Base-by-base conservation (phyloP, 92 coral and sea anemone species). In the Nematostella vectensis region DNA sequence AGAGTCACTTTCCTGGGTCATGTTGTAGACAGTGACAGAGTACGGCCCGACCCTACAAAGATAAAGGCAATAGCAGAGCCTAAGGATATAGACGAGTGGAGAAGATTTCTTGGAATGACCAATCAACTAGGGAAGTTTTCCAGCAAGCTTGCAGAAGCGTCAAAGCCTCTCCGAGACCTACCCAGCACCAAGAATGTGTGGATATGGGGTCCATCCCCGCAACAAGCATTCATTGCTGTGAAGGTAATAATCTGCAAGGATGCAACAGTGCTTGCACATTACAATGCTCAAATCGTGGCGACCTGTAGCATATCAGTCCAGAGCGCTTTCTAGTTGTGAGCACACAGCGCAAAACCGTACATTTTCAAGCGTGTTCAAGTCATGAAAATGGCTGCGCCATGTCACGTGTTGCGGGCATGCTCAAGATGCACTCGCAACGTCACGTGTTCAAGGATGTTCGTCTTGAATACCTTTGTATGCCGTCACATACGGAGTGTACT, bases 271-370 rank as follows among this genome's bases (percentile, higher is more conserved):
- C 40, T 33, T 6, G 6, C 40, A n/a, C 28, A 27, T 37, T 33
- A 33, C 15, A 33, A 33, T n/a, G n/a, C n/a, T n/a, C n/a, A 48
- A 40, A 54, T 54, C 48, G 15, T 30, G 71, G 67, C 48, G 57
- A 9, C 77, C 72, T 2, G 76, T 69, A 0, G 77, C 65, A 15
- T 61, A 61, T 40, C 47, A 56, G 50, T 61, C 71, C 30, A 30
- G 77, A 48, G 29, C 65, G n/a, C 3, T 56, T 64, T 30, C 55
- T 3, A 50, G 4, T 18, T 58, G 68, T 25, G 77, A 70, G 27
- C 77, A 61, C 40, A 33, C 40, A 33, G 40, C 40, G 40, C 40
- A 33, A 33, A 33, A 33, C 15, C 6, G 40, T 33, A 33, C 40
- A 33, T 33, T 33, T 33, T 33, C 40, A 33, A 33, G 40, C 40